Evolutionary conservation across 2,888 invertebrate species (phyloP), one percentile per base, ranked within the genome.

Genomic region (Neria commutata): DNA sequence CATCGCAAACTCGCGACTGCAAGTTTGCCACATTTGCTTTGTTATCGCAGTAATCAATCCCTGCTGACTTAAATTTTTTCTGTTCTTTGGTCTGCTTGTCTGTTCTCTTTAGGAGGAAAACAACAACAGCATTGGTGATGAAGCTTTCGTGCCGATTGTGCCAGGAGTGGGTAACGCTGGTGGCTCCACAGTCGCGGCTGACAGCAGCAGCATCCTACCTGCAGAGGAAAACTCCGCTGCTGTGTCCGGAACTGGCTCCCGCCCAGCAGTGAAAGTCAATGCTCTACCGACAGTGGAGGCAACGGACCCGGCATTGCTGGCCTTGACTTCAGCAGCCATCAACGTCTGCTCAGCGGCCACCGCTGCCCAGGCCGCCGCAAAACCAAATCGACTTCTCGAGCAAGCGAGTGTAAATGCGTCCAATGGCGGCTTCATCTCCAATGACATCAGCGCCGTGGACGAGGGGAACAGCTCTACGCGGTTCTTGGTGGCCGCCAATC

Each of bases 401-500:
- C 16, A 60, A 54, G 54, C 24, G 37, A 54, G 47, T 17, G 63
- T 42, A 16, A 64, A 64, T 6, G 45, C 64, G 16, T 49, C 64
- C 29, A 64, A 64, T 42, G n/a, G n/a, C n/a, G n/a, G 37, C 10
- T 14, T 19, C 17, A 42, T 42, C 19, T 19, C 6, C 42, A 42
- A 42, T 21, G 42, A 17, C 19, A 17, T 19, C 2, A 42, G 19
- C 14, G 64, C 53, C 26, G 14, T n/a, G 48, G 16, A 42, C 6
- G 42, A 42, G 21, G 42, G 19, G 5, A n/a, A n/a, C n/a, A 42
- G 19, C 21, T 72, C 84, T 5, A 86, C 87, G 70, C 83, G 89
- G 77, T 91, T 89, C 78, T 91, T 91, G 68, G 92, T 94, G 25
- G 92, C 93, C 11, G 91, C 92, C 48, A 94, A 94, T 82, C 94